Evolutionary conservation across 2,797 vertebrate species (phyloP).

Genomic region (Allobates femoralis): DNA sequence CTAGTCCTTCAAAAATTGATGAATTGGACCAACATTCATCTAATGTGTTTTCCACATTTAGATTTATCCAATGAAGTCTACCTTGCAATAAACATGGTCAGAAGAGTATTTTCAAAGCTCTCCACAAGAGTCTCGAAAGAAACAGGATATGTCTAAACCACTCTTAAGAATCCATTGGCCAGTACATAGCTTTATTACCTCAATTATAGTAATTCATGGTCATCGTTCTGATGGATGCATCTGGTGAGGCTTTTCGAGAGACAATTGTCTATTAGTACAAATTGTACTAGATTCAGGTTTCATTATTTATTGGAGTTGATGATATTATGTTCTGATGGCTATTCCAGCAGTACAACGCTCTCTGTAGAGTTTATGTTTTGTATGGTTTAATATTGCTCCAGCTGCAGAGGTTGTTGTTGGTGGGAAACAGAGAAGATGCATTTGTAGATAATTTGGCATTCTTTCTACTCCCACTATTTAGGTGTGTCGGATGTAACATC

Average conservation of each 20-base stretch:
- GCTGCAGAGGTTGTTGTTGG: slow-evolving; percentile 12
- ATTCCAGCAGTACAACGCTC: slow-evolving; percentile 27
- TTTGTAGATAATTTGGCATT: background rate
- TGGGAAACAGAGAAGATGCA: slow-evolving; percentile 14
- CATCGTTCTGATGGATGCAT: slow-evolving; percentile 28
- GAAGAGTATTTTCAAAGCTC: background rate
- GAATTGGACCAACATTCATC: no score
- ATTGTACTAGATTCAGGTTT: slow-evolving; percentile 27
- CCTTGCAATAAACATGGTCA: background rate
- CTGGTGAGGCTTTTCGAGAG: slow-evolving; percentile 26
- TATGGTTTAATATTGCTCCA: slow-evolving; percentile 22
- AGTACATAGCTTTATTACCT: slow-evolving; percentile 14
- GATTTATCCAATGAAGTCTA: background rate
- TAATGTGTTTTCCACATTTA: background rate
- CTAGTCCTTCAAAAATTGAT: no score
- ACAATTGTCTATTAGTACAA: slow-evolving; percentile 45
- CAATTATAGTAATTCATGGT: slow-evolving; percentile 19
- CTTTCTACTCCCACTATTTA: slow-evolving; percentile 10
- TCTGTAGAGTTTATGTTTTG: background rate
- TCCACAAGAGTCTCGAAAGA: background rate
- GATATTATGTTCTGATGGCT: slow-evolving; percentile 26
- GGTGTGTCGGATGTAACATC: background rate
- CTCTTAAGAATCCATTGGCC: background rate
- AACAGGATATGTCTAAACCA: slow-evolving; percentile 7
- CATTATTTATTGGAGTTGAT: slow-evolving; percentile 43